phyloP scores from a whole-genome alignment of 2,888 invertebrate genomes.

The Eilema depressum region DNA sequence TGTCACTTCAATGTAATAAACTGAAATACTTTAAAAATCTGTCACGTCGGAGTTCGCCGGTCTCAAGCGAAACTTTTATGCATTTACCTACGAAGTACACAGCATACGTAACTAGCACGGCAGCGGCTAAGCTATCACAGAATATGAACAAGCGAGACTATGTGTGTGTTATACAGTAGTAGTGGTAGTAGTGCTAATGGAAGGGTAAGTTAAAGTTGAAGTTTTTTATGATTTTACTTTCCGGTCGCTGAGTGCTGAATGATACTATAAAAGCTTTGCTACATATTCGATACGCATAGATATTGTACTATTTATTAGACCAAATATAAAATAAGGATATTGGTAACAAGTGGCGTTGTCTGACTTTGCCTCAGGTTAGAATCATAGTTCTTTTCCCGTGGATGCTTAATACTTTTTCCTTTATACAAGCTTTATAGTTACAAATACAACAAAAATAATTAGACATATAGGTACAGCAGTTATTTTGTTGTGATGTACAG shows the following conservation, averaged over 20 bases:
- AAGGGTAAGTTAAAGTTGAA: neutral
- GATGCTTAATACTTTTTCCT: no score
- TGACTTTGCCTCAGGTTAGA: neutral
- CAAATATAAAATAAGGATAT: neutral
- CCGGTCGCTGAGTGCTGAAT: neutral
- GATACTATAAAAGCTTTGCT: slow-evolving; percentile 4
- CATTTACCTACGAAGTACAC: neutral
- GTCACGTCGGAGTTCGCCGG: neutral
- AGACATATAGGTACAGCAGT: no score
- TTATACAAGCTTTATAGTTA: no score
- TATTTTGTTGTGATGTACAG: no score
- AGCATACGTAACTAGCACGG: neutral
- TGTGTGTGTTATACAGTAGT: neutral
- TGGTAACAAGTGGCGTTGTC: neutral
- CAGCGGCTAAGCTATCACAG: slow-evolving; percentile 1
- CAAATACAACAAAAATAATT: no score
- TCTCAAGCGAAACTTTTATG: slow-evolving; percentile 1
- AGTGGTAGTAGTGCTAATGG: neutral
- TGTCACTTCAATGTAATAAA: neutral
- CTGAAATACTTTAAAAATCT: neutral
- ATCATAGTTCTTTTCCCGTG: no score
- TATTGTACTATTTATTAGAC: neutral
- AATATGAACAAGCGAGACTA: neutral
- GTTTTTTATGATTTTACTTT: neutral
- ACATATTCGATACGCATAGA: neutral